Conservation (phyloP, 2,888 invertebrate species). For the Bombylius discolor region DNA sequence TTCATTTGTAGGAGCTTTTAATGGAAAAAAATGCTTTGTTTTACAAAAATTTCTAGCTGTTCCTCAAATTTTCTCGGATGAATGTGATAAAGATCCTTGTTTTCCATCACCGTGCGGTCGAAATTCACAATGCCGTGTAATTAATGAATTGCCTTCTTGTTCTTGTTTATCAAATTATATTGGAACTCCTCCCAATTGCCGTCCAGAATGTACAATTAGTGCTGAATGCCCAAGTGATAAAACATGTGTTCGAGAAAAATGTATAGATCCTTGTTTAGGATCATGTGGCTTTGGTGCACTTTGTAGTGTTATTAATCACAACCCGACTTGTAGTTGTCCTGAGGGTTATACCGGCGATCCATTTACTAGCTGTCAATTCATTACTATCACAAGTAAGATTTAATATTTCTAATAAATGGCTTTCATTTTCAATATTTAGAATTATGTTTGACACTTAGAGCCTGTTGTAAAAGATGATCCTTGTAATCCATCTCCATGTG, state of each 20-base stretch:
- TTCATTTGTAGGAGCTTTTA: neutral
- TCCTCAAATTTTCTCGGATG: slow-evolving; percentile 20
- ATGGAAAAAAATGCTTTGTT: neutral
- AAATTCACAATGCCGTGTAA: slow-evolving; percentile 45
- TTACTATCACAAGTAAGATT: slow-evolving; percentile 23
- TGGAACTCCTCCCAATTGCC: slow-evolving; percentile 56
- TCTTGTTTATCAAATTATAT: slow-evolving; percentile 49
- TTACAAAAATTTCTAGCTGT: slow-evolving; percentile 19
- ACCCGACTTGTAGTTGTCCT: slow-evolving; percentile 51
- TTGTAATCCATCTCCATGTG: slow-evolving; percentile 54
- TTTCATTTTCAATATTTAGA: neutral
- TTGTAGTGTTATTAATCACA: slow-evolving; percentile 52
- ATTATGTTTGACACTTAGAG: too few species aligned
- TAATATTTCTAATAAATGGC: neutral
- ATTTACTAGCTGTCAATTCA: slow-evolving; percentile 37
- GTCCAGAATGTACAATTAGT: slow-evolving; percentile 55
- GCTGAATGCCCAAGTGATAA: slow-evolving; percentile 53
- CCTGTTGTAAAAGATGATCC: slow-evolving; percentile 37
- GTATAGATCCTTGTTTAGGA: slow-evolving; percentile 56
- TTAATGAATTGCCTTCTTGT: slow-evolving; percentile 49
- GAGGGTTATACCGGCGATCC: slow-evolving; percentile 44
- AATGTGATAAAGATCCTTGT: slow-evolving; percentile 44
- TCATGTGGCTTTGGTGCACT: slow-evolving; percentile 50
- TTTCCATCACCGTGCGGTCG: slow-evolving; percentile 52
- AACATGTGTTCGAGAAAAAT: slow-evolving; percentile 56